phyloP scores from a whole-genome alignment of 2,113 vertebrate species.

The Herpetotheres cachinnans region DNA sequence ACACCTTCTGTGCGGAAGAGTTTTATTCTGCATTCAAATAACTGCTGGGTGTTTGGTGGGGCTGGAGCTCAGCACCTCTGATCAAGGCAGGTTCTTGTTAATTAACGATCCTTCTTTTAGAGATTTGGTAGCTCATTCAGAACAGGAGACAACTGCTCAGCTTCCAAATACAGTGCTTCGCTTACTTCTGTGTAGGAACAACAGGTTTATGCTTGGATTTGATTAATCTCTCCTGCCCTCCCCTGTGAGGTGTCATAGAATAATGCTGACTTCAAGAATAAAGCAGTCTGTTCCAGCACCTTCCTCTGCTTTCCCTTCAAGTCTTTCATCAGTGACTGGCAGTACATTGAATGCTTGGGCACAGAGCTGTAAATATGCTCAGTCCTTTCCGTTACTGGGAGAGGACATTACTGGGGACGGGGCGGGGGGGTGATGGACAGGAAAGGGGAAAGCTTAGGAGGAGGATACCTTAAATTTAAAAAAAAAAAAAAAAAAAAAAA shows the following conservation, averaged over 20 bases:
- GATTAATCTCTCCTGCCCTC: neutral
- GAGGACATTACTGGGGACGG: neutral
- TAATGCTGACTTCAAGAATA: neutral
- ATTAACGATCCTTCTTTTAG: neutral
- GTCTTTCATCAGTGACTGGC: neutral
- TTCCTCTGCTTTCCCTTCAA: neutral
- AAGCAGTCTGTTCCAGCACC: neutral
- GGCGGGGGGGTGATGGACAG: neutral
- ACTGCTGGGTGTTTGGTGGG: neutral
- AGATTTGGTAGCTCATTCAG: neutral
- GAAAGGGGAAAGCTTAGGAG: neutral
- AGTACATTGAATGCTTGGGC: neutral
- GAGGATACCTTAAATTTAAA: neutral
- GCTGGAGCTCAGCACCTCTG: neutral
- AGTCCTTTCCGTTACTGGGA: neutral
- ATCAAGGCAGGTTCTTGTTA: neutral
- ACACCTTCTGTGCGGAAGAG: neutral
- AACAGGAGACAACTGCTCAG: neutral
- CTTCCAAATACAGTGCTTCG: neutral
- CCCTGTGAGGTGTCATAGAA: neutral
- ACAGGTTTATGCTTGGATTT: constrained; percentile 10
- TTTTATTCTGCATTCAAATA: neutral
- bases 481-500: neutral
- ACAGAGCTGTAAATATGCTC: neutral
- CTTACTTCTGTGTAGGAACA: constrained; percentile 6